These are phyloP conservation scores for Ctenopoma multispine DNA, from an alignment of 2,797 vertebrate genomes.

Conservation along the genomic window DNA sequence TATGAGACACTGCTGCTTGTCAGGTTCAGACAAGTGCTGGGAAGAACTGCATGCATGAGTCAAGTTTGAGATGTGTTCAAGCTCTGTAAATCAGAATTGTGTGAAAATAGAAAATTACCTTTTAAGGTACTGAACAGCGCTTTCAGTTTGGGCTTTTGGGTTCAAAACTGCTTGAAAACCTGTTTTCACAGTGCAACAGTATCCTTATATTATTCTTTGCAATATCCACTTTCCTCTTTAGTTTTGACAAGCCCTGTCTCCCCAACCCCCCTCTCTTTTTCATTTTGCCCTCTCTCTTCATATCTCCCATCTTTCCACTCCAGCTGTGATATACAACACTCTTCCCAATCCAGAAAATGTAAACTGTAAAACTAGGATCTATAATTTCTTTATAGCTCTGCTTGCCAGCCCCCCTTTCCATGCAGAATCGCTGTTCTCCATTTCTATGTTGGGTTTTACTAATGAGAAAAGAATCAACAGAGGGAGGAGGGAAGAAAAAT, in stretches of 20 bases:
- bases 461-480: slow-evolving; percentile 55
- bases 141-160: slow-evolving; percentile 44
- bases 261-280: slow-evolving; percentile 25
- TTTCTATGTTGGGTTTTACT: slow-evolving; percentile 62
- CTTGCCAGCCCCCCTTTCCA: slow-evolving; percentile 19
- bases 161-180: slow-evolving; percentile 50
- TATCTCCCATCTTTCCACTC: slow-evolving; percentile 43
- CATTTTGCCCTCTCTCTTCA: slow-evolving; percentile 29
- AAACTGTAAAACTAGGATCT: slow-evolving; percentile 56
- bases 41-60: slow-evolving; percentile 32
- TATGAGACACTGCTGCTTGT: slow-evolving; percentile 48
- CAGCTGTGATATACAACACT: slow-evolving; percentile 52
- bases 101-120: slow-evolving; percentile 51
- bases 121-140: slow-evolving; percentile 48
- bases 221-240: slow-evolving; percentile 70
- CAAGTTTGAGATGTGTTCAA: slow-evolving; percentile 39
- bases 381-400: slow-evolving; percentile 58
- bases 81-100: slow-evolving; percentile 30
- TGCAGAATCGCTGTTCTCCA: slow-evolving; percentile 61
- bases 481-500: slow-evolving; percentile 42
- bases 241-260: slow-evolving; percentile 63
- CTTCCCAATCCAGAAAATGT: slow-evolving; percentile 26
- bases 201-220: slow-evolving; percentile 70
- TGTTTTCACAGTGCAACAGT: slow-evolving; percentile 62
- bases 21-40: slow-evolving; percentile 34